Base-by-base conservation (phyloP, 2,797 vertebrate species). In the Neoniphon sammara region DNA sequence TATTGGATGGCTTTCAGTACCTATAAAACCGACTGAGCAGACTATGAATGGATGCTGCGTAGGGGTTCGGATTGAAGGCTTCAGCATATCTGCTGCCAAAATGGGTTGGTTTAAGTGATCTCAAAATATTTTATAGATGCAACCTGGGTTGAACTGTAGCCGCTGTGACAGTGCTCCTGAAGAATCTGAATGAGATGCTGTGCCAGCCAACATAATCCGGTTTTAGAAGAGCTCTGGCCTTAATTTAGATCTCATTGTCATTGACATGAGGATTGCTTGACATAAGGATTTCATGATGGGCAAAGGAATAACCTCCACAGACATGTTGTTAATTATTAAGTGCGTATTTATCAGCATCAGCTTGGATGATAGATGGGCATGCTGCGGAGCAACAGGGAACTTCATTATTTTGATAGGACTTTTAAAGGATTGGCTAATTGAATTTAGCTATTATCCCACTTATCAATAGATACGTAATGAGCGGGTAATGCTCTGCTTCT, bases 401-500 rank as follows among this genome's bases (percentile, higher is more conserved):
- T 91, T 87, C 72, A 87, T 92, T 92, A 89, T 89, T 93, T 87
- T 82, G 69, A 80, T 70, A 68, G 69, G 31, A 17, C 62, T 52
- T 20, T 50, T 78, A 79, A 75, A 77, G 73, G 75, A 88, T 86
- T 72, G 64, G 70, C 55, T 85, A 78, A 88, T 85, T 88, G 60
- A 87, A 89, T 87, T 85, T 73, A 78, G 80, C 68, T 66, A 18
- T 23, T 86, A 72, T 76, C 66, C 80, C 74, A 34, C 71, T 80
- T 85, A 86, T 91, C 89, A 88, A 90, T 91, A 87, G 83, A 83
- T 88, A 91, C 88, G 82, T 92, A 92, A 93, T 90, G 78, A 87
- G 76, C 63, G 50, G 61, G 72, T 90, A 86, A 92, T 76, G 80
- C 73, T 78, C 42, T 71, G 56, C 75, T 67, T 78, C 49, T 78